Conservation (phyloP, 2,888 invertebrate genomes). For the Sycophila texana region DNA sequence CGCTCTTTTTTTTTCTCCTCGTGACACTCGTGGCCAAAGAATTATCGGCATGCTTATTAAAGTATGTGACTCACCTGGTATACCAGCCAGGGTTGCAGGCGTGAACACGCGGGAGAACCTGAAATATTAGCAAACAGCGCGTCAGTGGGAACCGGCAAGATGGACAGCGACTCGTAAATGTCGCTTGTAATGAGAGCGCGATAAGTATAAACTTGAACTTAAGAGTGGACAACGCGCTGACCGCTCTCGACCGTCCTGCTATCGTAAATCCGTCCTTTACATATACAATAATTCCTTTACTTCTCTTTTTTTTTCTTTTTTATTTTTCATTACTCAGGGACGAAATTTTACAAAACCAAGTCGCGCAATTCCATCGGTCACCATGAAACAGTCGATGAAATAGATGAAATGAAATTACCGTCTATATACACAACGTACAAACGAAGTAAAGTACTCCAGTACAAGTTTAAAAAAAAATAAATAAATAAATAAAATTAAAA, state of each 20-base stretch:
- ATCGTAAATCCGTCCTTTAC: conserved; percentile 7
- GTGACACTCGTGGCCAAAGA: conserved; percentile 37
- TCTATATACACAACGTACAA: too few relatives aligned
- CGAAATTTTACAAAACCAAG: too few relatives aligned
- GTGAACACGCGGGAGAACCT: conserved; percentile 89
- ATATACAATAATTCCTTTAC: too few relatives aligned
- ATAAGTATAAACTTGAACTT: conserved; percentile 58
- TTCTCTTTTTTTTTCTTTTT: too few relatives aligned
- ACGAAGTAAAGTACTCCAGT: too few relatives aligned
- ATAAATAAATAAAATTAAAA: too few relatives aligned
- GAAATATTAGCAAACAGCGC: conserved; percentile 75
- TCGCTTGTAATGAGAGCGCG: conserved; percentile 56
- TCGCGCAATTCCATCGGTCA: too few relatives aligned
- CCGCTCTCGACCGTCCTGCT: neutral
- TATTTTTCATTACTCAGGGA: too few relatives aligned
- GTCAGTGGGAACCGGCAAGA: conserved; percentile 44
- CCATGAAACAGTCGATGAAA: too few relatives aligned
- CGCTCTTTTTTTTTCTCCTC: conserved; percentile 21
- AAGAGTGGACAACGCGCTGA: conserved; percentile 34
- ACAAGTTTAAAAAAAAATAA: too few relatives aligned
- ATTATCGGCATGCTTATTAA: conserved; percentile 39
- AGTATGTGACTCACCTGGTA: conserved; percentile 81
- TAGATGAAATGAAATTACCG: too few relatives aligned
- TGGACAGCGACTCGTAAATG: conserved; percentile 58
- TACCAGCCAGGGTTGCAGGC: conserved; percentile 87